phyloP scores from a whole-genome alignment of 92 coral and sea anemone genomes.

The Pocillopora meandrina region DNA sequence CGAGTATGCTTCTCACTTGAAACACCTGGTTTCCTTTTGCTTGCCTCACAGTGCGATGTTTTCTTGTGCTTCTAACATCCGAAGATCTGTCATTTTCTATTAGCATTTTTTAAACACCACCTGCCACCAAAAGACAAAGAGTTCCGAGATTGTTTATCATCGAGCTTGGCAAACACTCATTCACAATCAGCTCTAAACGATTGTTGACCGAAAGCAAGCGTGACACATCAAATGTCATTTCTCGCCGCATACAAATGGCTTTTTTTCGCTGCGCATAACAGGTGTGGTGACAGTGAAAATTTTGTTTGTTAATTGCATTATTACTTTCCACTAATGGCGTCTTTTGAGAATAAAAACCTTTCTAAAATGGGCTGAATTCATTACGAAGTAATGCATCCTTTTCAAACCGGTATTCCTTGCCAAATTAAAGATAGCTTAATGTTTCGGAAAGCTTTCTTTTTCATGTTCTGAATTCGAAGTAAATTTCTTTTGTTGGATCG shows the following conservation, averaged over 20 bases:
- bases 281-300: constrained; percentile 30
- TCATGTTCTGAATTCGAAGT: constrained; percentile 17
- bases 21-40: constrained; percentile 72
- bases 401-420: constrained; percentile 19
- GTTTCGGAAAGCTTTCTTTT: constrained; percentile 13
- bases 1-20: neutral
- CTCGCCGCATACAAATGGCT: constrained; percentile 46
- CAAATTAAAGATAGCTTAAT: constrained; percentile 20
- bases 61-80: constrained; percentile 59
- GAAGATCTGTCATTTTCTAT: constrained; percentile 74
- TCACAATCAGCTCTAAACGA: constrained; percentile 63
- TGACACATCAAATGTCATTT: constrained; percentile 50
- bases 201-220: constrained; percentile 58
- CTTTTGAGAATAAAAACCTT: constrained; percentile 32
- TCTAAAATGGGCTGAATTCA: constrained; percentile 32
- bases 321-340: constrained; percentile 43
- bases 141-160: constrained; percentile 82
- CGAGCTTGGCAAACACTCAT: constrained; percentile 65
- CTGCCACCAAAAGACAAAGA: constrained; percentile 72
- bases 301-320: constrained; percentile 23
- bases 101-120: constrained; percentile 84
- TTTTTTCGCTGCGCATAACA: constrained; percentile 29
- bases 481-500: constrained; percentile 18
- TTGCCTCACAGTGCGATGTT: constrained; percentile 54
- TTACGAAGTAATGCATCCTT: constrained; percentile 8